These are phyloP conservation scores for Pelmatolapia mariae DNA, from an alignment of 2,113 vertebrate species.

Conservation along the genomic window DNA sequence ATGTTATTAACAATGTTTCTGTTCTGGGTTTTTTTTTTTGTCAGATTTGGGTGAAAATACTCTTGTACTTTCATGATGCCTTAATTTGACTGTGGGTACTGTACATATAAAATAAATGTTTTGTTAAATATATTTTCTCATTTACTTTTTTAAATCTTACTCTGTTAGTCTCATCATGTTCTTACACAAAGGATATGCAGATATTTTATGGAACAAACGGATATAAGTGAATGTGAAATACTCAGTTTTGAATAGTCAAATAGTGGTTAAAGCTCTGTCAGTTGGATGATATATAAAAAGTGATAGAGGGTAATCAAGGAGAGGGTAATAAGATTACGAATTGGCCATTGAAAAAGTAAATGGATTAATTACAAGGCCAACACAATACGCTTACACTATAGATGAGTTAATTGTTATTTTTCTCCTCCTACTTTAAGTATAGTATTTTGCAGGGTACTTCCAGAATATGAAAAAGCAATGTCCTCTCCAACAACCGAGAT, in stretches of 20 bases:
- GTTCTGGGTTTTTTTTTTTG: not conserved
- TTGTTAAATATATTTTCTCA: not conserved
- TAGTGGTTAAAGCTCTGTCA: not conserved
- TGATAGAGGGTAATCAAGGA: not conserved
- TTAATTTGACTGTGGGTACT: not conserved
- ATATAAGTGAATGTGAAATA: not conserved
- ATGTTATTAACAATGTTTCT: not conserved
- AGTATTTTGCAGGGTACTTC: not conserved
- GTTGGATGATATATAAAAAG: not conserved
- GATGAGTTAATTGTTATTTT: not conserved
- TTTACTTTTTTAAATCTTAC: accelerated
- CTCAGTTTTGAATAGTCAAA: not conserved
- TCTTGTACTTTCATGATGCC: not conserved
- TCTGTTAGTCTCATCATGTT: not conserved
- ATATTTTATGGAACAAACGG: not conserved
- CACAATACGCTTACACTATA: not conserved
- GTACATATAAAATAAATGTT: not conserved
- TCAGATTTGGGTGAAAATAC: not conserved
- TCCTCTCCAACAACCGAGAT: not conserved
- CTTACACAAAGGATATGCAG: not conserved
- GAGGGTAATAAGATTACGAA: not conserved
- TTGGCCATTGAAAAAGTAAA: not conserved
- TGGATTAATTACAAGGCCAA: not conserved
- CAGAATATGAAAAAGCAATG: not conserved
- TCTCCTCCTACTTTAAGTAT: not conserved